Percentiles rank a stretch among this genome's conserved stretches.
Evolutionary conservation across 2,113 vertebrate species (phyloP).

Genomic region (Sorex araneus): DNA sequence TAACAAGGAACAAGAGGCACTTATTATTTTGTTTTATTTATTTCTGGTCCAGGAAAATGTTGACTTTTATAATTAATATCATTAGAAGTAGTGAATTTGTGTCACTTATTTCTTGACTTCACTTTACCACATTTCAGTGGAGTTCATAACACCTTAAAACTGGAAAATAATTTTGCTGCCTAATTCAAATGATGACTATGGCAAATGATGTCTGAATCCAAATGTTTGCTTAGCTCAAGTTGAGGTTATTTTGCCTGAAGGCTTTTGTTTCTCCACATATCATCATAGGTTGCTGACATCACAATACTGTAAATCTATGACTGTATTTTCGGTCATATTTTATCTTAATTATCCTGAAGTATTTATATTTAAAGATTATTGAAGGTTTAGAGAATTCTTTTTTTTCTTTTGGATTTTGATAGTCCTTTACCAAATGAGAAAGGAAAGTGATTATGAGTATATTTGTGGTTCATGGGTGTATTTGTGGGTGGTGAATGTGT

Average conservation of each 20-base stretch:
- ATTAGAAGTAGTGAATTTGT: constrained; percentile 8
- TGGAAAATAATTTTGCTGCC: constrained; percentile 38
- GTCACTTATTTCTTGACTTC: not conserved
- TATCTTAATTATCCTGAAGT: constrained; percentile 67
- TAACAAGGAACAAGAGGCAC: not conserved
- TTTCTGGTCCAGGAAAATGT: constrained; percentile 32
- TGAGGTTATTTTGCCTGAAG: constrained; percentile 68
- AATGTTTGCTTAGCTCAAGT: constrained; percentile 81
- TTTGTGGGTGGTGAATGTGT: not conserved
- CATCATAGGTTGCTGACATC: constrained; percentile 70
- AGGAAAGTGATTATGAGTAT: not conserved
- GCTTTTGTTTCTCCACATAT: constrained; percentile 75
- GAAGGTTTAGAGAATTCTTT: constrained; percentile 76
- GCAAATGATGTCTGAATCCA: constrained; percentile 67
- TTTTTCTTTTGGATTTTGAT: constrained; percentile 54
- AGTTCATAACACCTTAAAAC: constrained; percentile 7
- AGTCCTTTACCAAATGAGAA: constrained; percentile 64
- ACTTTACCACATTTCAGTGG: not conserved
- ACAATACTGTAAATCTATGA: constrained; percentile 78
- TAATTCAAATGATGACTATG: constrained; percentile 47
- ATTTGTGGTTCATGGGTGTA: not conserved
- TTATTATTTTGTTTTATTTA: constrained; percentile 65
- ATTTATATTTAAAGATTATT: constrained; percentile 81
- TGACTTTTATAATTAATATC: constrained; percentile 39
- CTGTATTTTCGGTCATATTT: constrained; percentile 79